phyloP scores from a whole-genome alignment of 2,888 invertebrate genomes.

The Empis stercorea region DNA sequence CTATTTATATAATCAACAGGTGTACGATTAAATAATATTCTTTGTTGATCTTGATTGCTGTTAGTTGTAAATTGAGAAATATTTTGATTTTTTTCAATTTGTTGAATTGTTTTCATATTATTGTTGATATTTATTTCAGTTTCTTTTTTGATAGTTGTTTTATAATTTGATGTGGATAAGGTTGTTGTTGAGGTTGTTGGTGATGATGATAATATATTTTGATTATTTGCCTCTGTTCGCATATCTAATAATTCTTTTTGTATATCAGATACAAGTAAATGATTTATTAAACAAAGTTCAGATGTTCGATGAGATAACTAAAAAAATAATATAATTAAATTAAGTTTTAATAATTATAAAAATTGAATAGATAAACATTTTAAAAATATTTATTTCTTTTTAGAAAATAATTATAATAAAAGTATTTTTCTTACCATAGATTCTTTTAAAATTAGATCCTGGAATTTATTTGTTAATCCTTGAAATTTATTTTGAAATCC shows the following conservation, averaged over 20 bases:
- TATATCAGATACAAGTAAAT: constrained; percentile 60
- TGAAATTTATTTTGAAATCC: constrained; percentile 57
- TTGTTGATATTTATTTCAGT: not conserved
- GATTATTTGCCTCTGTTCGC: constrained; percentile 37
- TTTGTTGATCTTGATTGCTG: constrained; percentile 3
- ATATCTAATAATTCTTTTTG: constrained; percentile 48
- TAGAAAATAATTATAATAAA: not conserved
- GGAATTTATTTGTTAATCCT: constrained; percentile 59
- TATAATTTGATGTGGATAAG: not conserved
- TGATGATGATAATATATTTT: constrained; percentile 17
- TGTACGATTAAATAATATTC: not conserved
- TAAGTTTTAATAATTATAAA: no score
- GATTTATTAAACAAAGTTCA: constrained; percentile 63
- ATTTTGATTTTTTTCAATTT: not conserved
- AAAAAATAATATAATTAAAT: constrained; percentile 15
- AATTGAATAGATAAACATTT: no score
- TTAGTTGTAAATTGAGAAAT: not conserved
- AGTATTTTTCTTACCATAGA: constrained; percentile 50
- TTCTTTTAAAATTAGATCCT: constrained; percentile 58
- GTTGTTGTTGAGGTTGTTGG: not conserved
- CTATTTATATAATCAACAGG: no score
- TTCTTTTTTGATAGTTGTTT: constrained; percentile 13
- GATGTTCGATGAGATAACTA: constrained; percentile 61
- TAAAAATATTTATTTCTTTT: no score
- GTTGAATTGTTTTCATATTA: not conserved